Percentiles rank a stretch among this genome's conserved stretches.
phyloP scores from a whole-genome alignment of 2,888 invertebrate species.

The Heliconius ethilla region DNA sequence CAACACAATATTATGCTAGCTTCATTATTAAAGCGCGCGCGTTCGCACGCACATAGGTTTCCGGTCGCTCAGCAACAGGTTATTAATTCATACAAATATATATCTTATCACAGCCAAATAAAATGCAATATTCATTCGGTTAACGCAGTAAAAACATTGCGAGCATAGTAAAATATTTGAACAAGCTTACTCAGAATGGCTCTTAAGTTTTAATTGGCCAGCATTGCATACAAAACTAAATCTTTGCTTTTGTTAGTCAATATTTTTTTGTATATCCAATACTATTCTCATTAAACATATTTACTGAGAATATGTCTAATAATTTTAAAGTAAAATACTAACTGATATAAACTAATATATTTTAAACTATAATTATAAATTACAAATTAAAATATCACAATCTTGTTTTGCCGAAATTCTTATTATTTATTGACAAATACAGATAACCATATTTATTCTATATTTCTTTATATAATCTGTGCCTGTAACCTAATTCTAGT shows the following conservation, averaged over 20 bases:
- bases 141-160: constrained; percentile 35
- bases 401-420: not conserved
- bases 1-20: constrained; percentile 47
- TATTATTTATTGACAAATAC: not conserved
- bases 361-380: not conserved
- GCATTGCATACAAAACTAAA: constrained; percentile 49
- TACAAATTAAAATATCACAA: not conserved
- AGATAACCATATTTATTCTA: too few relatives aligned
- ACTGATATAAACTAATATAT: not conserved
- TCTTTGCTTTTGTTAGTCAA: constrained; percentile 22
- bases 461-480: not conserved
- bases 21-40: constrained; percentile 58
- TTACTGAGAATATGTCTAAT: not conserved
- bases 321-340: not conserved
- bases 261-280: not conserved
- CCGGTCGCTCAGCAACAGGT: constrained; percentile 52
- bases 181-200: constrained; percentile 48
- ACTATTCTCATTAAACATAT: constrained; percentile 12
- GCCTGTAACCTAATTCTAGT: not conserved
- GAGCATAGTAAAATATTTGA: constrained; percentile 48
- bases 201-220: constrained; percentile 69
- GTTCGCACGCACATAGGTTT: constrained; percentile 60
- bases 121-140: constrained; percentile 47
- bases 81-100: constrained; percentile 43
- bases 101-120: constrained; percentile 48